phyloP scores from a whole-genome alignment of 1,140 invertebrate species.

The Melitaea cinxia region DNA sequence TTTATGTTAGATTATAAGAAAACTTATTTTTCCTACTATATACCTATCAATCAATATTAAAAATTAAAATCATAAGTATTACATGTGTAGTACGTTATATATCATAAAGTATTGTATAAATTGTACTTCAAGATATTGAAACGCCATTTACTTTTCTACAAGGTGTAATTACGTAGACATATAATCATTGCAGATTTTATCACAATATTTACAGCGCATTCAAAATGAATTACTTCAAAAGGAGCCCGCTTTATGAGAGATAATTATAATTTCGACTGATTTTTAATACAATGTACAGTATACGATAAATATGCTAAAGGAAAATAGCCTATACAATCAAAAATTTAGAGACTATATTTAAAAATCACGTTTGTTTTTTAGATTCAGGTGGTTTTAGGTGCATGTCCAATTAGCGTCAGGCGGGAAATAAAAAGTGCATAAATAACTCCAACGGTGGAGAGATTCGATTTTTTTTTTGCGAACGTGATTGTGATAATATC shows the following conservation, averaged over 20 bases:
- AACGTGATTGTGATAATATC: conserved; percentile 5
- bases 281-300: not conserved
- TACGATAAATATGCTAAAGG: not conserved
- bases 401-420: not conserved
- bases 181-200: not conserved
- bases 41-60: no score
- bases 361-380: not conserved
- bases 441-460: not conserved
- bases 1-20: no score
- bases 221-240: conserved; percentile 5
- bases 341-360: not conserved
- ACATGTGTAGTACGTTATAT: not conserved
- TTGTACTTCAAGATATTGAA: not conserved
- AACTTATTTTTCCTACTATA: no score
- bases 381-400: not conserved
- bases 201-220: not conserved
- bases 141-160: not conserved
- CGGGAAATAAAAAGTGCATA: conserved; percentile 8
- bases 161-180: conserved; percentile 4
- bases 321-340: not conserved
- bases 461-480: not conserved
- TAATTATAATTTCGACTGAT: not conserved
- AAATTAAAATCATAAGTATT: no score
- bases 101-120: not conserved
- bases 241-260: not conserved